Base-by-base conservation (phyloP, 2,888 invertebrate genomes). In the Meiosimyza platycephala region DNA sequence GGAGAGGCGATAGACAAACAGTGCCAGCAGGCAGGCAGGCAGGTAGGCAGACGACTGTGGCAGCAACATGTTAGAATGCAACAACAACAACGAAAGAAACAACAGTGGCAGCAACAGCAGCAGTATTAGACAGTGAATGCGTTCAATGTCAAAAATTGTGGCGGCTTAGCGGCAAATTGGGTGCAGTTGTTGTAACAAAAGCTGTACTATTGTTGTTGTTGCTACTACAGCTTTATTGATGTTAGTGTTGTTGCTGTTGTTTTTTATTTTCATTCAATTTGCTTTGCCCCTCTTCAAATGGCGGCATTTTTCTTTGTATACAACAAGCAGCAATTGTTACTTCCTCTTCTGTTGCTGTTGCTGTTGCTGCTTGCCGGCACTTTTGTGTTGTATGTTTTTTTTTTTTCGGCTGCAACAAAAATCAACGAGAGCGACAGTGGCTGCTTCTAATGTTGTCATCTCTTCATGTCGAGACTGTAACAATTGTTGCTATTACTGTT, bases 301-400 rank as follows among this genome's bases (percentile, higher is more conserved):
- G 78, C 81, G 81, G 81, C 80, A 76, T 77, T 79, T 77, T 74
- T 77, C 82, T 81, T 81, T 81, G 81, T 82, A 79, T 75, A 76
- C 57, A 66, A n/a, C 67, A 54, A 52, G 72, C 72, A 22, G n/a
- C 28, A 22, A 48, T 50, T 51, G 48, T 22, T 7, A 7, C 64
- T 47, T 16, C 15, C 9, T 18, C 16, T 50, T 50, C 51, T 50
- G 28, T 28, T 28, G 28, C 4, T 28, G 28, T 3, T 28, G 28
- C 12, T 65, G n/a, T n/a, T n/a, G 12, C 22, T 50, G 50, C 51
- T 6, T 65, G 65, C 15, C 63, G 22, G 63, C 60, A 13, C 60
- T 65, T 73, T 57, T 65, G 47, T 16, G 57, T 68, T 15, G 33
- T 22, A 9, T 15, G n/a, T 66, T 52, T 16, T 54, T 28, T 28